These are phyloP conservation scores for Cuniculus paca DNA, from an alignment of 2,797 vertebrate species.

Conservation along the genomic window DNA sequence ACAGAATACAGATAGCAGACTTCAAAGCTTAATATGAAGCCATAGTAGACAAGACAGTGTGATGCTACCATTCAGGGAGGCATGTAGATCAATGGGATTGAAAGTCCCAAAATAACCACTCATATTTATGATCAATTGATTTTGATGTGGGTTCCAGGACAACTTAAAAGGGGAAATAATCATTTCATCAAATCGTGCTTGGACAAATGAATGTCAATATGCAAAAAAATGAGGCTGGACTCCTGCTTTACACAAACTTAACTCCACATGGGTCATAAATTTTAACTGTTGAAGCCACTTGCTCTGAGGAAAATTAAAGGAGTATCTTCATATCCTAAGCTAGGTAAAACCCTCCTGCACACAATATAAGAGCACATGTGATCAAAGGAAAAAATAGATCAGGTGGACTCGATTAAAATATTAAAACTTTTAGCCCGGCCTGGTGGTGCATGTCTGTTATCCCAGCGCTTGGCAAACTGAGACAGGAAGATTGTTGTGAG, in stretches of 20 bases:
- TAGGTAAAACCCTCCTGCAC: neutral
- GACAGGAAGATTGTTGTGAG: too few species aligned
- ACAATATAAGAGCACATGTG: slow-evolving; percentile 6
- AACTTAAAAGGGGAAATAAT: neutral
- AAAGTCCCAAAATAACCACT: neutral
- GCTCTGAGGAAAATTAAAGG: neutral
- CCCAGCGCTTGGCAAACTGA: too few species aligned
- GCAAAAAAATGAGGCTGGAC: neutral
- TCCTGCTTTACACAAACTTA: neutral
- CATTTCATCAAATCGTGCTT: slow-evolving; percentile 13
- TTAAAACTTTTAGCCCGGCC: neutral
- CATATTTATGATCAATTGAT: neutral
- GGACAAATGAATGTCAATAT: neutral
- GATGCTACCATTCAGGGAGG: neutral
- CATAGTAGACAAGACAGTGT: neutral
- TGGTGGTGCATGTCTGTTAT: too few species aligned
- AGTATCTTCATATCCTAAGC: neutral
- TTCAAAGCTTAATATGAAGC: neutral
- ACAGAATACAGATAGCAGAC: neutral
- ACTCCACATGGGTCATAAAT: neutral
- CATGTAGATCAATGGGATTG: neutral
- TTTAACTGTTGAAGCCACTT: neutral
- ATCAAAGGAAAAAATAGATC: neutral
- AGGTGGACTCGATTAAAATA: slow-evolving; percentile 18
- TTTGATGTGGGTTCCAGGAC: neutral